Base-by-base conservation (phyloP, 35 echinoderm and acorn worm species). In the Strongylocentrotus purpuratus region DNA sequence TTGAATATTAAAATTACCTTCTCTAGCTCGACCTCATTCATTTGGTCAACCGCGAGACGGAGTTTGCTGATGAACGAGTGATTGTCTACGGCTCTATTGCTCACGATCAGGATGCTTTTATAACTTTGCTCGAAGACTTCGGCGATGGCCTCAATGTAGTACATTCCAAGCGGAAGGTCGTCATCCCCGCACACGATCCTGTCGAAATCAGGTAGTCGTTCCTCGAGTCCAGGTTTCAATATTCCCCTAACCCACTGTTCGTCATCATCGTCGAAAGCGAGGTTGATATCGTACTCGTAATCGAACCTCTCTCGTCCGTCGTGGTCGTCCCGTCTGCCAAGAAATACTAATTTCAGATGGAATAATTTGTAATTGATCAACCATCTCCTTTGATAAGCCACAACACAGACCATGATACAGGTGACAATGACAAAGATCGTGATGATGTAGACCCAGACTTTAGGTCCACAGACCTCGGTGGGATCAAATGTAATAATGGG, bases 121-220 rank as follows among this genome's bases (percentile, higher is more conserved):
- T n/a, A 93, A 46, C 47, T 93, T 12, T 55, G 32, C 25, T 93
- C 91, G 22, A 93, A 28, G 91, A 58, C 91, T 5, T 46, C 33
- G 4, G 31, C 13, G 91, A 93, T 93, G 45, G 91, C 91, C 10
- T 93, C 91, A 28, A 58, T 31, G 91, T 58, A 58, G 9, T 52
- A 48, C 45, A 47, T 93, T 14, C 91, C 91, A 25, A 58, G 48
- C 15, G 48, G 46, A 15, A 93, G 48, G 41, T 93, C 91, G 47
- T 93, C 91, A n/a, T 93, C 91, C 2, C 91, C 91, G 46, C 48
- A 93, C 91, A 93, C 48, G 87, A 89, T 89, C 87, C 87, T 89
- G 87, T 89, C n/a, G 87, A 89, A 89, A 20, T 33, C 15, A 15
- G 87, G 87, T 33, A 89, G 87, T 11, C 45, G n/a, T 31, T 89